Conservation (phyloP, 2,888 invertebrate species). For the Sphinx pinastri region DNA sequence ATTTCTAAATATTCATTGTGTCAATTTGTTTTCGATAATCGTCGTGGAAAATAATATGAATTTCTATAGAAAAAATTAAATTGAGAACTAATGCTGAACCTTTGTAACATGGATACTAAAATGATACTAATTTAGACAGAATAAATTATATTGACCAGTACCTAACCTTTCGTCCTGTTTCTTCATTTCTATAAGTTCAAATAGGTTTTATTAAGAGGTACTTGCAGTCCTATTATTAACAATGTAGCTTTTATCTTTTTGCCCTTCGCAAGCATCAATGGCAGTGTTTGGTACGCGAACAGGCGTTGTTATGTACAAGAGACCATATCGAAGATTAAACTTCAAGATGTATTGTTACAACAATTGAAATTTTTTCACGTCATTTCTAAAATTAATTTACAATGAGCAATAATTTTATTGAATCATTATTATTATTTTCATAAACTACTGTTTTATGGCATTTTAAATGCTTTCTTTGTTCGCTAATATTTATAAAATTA, state of each 20-base stretch:
- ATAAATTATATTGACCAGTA: too few relatives aligned
- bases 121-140: too few relatives aligned
- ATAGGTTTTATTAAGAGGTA: too few relatives aligned
- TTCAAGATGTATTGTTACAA: constrained; percentile 37
- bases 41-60: not conserved
- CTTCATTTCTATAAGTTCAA: too few relatives aligned
- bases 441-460: not conserved
- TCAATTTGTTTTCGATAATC: not conserved
- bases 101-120: too few relatives aligned
- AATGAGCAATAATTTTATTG: constrained; percentile 48
- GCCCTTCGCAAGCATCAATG: constrained; percentile 13
- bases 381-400: constrained; percentile 31
- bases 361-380: constrained; percentile 37
- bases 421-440: not conserved
- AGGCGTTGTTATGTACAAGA: constrained; percentile 9
- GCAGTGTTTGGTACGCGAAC: constrained; percentile 23
- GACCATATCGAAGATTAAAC: constrained; percentile 29
- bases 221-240: not conserved
- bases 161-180: too few relatives aligned
- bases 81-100: too few relatives aligned
- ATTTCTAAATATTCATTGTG: not conserved
- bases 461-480: constrained; percentile 25
- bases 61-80: too few relatives aligned
- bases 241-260: constrained; percentile 13
- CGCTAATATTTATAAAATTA: constrained; percentile 21